phyloP scores from a whole-genome alignment of 2,113 vertebrate genomes.

The Caranx melampygus region DNA sequence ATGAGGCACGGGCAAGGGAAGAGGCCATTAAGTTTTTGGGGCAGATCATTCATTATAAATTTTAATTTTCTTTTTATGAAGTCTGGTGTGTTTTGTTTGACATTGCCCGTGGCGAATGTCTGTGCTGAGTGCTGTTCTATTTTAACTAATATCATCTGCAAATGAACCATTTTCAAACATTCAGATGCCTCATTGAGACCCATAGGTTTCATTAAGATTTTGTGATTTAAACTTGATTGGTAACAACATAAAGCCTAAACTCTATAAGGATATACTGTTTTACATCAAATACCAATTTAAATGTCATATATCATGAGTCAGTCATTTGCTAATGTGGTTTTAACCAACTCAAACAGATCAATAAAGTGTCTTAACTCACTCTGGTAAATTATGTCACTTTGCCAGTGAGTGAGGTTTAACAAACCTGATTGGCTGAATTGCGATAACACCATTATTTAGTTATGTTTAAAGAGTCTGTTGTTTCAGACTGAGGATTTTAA shows the following conservation, averaged over 20 bases:
- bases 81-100: too few relatives aligned
- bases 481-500: constrained; percentile 21
- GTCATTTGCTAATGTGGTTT: neutral
- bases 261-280: neutral
- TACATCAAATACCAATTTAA: neutral
- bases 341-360: too few relatives aligned
- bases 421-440: neutral
- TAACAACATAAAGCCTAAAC: neutral
- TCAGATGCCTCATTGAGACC: neutral
- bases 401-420: neutral
- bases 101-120: too few relatives aligned
- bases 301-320: neutral
- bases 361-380: neutral
- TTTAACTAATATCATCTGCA: neutral
- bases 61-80: too few relatives aligned
- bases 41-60: too few relatives aligned
- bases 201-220: neutral
- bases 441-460: neutral
- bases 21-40: too few relatives aligned
- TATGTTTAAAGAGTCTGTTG: neutral
- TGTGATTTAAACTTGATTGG: neutral
- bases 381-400: neutral
- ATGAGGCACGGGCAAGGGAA: too few relatives aligned
- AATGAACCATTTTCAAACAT: neutral
- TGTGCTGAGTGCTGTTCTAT: too few relatives aligned